Conservation (phyloP, 2,797 vertebrate species). For the Merluccius polli region DNA sequence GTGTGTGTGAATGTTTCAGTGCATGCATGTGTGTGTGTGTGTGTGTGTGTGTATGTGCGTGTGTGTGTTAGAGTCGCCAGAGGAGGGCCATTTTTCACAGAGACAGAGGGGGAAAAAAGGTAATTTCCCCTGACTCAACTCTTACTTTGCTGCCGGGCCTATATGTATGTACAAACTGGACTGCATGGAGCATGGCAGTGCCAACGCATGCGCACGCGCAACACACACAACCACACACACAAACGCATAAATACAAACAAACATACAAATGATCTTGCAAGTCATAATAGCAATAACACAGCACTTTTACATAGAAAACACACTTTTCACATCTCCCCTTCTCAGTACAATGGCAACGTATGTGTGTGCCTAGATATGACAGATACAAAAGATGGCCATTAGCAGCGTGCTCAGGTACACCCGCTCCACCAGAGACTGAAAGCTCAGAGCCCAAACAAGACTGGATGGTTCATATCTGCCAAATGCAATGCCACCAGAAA, state of each 20-base stretch:
- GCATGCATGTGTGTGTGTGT: constrained; percentile 10
- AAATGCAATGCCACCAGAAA: constrained; percentile 42
- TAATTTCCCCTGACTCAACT: constrained; percentile 59
- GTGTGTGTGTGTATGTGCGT: constrained; percentile 11
- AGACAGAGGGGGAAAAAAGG: constrained; percentile 13
- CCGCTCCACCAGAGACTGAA: constrained; percentile 41
- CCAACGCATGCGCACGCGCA: neutral
- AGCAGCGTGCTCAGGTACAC: constrained; percentile 43
- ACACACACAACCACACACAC: neutral
- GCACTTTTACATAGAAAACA: constrained; percentile 33
- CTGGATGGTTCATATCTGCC: constrained; percentile 57
- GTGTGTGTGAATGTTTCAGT: constrained; percentile 13
- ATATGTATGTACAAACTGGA: constrained; percentile 7
- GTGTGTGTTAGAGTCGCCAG: constrained; percentile 26
- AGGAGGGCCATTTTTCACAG: constrained; percentile 13
- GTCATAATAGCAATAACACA: constrained; percentile 28
- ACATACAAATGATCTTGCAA: constrained; percentile 41
- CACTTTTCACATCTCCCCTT: neutral
- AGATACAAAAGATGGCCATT: constrained; percentile 64
- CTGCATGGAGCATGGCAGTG: neutral
- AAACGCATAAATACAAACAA: neutral
- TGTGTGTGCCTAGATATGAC: constrained; percentile 41
- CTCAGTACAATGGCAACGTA: neutral
- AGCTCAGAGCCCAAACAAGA: constrained; percentile 51
- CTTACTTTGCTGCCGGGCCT: constrained; percentile 33